phyloP scores from a whole-genome alignment of 2,797 vertebrate genomes.

The Paedocypris micromegethes region DNA sequence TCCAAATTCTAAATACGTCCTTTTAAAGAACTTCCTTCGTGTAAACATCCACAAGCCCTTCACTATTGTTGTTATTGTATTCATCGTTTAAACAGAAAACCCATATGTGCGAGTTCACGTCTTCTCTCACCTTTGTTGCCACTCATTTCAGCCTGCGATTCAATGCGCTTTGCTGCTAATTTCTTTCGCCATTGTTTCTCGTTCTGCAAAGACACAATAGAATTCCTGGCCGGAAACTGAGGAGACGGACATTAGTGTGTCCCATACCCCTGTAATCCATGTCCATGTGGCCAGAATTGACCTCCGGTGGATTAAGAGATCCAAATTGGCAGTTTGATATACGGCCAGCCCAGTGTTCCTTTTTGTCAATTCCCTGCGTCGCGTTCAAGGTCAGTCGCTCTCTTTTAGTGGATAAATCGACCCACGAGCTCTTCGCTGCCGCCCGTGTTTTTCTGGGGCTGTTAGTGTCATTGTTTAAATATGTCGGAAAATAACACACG shows the following conservation, averaged over 20 bases:
- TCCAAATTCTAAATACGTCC: not conserved
- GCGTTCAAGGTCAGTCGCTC: constrained; percentile 68
- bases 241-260: constrained; percentile 40
- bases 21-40: no score
- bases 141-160: constrained; percentile 10
- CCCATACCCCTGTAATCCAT: constrained; percentile 67
- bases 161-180: not conserved
- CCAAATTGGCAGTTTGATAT: constrained; percentile 74
- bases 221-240: constrained; percentile 5
- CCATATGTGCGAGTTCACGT: not conserved
- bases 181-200: constrained; percentile 21
- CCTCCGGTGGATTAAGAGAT: constrained; percentile 72
- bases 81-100: no score
- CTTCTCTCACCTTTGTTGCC: constrained; percentile 3
- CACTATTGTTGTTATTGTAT: no score
- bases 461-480: no score
- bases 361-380: constrained; percentile 64
- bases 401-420: constrained; percentile 59
- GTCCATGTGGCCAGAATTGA: constrained; percentile 65
- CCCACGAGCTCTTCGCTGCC: no score
- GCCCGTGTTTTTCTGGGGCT: no score
- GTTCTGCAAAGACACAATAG: constrained; percentile 19
- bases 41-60: no score
- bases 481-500: no score
- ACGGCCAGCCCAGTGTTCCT: constrained; percentile 60